Percentiles rank a stretch among this genome's conserved stretches.
Conservation (phyloP, 2,888 invertebrate genomes). For the Rotaria macrura region DNA sequence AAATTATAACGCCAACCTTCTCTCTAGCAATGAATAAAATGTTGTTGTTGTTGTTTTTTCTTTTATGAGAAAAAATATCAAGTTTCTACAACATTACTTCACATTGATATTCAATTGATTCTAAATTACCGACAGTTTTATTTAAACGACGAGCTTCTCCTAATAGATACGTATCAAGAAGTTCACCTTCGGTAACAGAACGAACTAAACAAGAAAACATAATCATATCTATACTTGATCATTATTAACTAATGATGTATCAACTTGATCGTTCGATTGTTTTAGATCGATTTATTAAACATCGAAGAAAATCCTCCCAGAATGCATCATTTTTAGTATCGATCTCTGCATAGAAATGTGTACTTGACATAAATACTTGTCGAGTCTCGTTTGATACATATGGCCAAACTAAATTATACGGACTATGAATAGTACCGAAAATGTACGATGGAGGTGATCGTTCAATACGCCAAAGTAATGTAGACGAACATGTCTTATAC, state of each 20-base stretch:
- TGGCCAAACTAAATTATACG: background rate
- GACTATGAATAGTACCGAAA: background rate
- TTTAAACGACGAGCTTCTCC: constrained; percentile 51
- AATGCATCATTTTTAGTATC: background rate
- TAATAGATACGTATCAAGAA: constrained; percentile 53
- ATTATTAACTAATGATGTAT: background rate
- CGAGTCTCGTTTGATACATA: background rate
- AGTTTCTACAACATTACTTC: constrained; percentile 35
- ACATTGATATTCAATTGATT: constrained; percentile 55
- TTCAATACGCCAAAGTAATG: background rate
- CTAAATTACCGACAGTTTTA: constrained; percentile 53
- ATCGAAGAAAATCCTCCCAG: background rate
- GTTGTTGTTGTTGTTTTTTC: too few species aligned
- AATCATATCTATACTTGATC: background rate
- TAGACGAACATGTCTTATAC: background rate
- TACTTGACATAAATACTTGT: background rate
- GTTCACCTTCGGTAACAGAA: background rate
- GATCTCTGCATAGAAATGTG: background rate
- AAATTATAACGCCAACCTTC: background rate
- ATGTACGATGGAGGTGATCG: background rate
- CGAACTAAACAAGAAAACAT: background rate
- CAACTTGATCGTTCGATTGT: background rate
- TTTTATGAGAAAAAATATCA: background rate
- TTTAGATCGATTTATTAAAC: background rate
- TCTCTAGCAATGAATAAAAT: background rate